Evolutionary conservation across 2,797 vertebrate genomes (phyloP).

Genomic region (Darevskia nairensis): DNA sequence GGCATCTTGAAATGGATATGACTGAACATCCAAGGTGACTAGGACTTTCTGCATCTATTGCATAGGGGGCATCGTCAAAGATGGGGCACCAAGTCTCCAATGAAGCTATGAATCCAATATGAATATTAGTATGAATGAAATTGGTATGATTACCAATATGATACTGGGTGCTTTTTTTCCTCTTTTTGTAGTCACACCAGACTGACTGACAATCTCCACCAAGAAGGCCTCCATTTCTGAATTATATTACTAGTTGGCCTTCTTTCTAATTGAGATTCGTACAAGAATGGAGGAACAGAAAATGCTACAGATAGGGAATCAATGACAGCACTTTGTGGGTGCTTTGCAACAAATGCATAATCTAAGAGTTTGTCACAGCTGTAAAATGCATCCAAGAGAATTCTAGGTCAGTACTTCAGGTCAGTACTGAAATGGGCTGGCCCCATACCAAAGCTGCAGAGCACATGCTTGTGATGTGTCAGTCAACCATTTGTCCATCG

Average conservation of each 20-base stretch:
- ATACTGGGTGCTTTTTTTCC: slow-evolving; percentile 6
- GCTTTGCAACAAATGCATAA: not conserved
- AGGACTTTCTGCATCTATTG: not conserved
- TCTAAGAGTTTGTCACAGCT: not conserved
- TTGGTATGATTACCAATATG: slow-evolving; percentile 40
- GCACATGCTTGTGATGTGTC: not conserved
- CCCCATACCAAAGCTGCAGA: not conserved
- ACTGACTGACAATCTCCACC: slow-evolving; percentile 5
- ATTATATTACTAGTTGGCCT: slow-evolving; percentile 13
- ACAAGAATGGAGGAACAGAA: not conserved
- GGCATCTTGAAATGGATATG: not conserved
- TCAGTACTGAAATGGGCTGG: not conserved
- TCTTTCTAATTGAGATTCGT: not conserved
- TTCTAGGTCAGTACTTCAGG: rapidly evolving
- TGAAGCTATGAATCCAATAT: slow-evolving; percentile 40
- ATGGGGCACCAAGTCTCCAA: slow-evolving; percentile 28
- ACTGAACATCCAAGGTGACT: not conserved
- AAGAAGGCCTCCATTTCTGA: slow-evolving; percentile 14
- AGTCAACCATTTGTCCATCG: slow-evolving; percentile 9
- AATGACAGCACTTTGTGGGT: not conserved
- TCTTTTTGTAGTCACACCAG: slow-evolving; percentile 46
- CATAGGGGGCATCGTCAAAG: not conserved
- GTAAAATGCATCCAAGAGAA: not conserved
- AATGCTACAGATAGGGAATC: slow-evolving; percentile 23
- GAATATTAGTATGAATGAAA: not conserved